Conservation (phyloP, 2,113 vertebrate species). For the Malurus alboscapulatus region DNA sequence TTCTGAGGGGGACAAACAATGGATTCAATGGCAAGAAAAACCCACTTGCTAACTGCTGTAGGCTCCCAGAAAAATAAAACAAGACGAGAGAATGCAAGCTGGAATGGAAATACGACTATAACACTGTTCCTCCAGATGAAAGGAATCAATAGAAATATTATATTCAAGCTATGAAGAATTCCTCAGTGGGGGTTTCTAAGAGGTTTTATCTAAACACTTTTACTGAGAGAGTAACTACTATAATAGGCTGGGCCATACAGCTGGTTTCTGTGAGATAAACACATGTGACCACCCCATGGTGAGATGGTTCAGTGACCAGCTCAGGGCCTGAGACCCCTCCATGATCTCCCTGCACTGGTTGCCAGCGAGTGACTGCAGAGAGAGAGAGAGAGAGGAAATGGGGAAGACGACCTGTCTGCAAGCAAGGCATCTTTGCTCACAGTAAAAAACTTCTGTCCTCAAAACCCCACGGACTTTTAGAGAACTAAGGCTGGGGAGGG, state of each 20-base stretch:
- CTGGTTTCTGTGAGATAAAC: not conserved
- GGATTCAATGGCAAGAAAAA: not conserved
- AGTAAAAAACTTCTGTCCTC: not conserved
- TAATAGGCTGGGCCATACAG: not conserved
- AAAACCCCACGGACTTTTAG: not conserved
- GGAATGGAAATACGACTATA: not conserved
- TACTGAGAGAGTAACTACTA: not conserved
- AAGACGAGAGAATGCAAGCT: not conserved
- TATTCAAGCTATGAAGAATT: not conserved
- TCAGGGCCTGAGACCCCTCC: not conserved
- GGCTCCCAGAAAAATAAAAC: not conserved
- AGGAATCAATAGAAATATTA: not conserved
- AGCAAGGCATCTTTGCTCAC: not conserved
- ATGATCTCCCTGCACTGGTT: not conserved
- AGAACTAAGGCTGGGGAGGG: not conserved
- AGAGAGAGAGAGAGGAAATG: not conserved
- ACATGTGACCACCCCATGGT: not conserved
- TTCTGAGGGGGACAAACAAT: not conserved
- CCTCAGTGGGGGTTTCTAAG: not conserved
- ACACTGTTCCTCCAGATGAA: not conserved
- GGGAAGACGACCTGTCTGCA: not conserved
- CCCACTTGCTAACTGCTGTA: not conserved
- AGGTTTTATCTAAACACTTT: not conserved
- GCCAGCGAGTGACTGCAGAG: not conserved
- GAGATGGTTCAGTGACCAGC: not conserved